Base-by-base conservation (phyloP, 2,113 vertebrate genomes). In the Peromyscus polionotus region DNA sequence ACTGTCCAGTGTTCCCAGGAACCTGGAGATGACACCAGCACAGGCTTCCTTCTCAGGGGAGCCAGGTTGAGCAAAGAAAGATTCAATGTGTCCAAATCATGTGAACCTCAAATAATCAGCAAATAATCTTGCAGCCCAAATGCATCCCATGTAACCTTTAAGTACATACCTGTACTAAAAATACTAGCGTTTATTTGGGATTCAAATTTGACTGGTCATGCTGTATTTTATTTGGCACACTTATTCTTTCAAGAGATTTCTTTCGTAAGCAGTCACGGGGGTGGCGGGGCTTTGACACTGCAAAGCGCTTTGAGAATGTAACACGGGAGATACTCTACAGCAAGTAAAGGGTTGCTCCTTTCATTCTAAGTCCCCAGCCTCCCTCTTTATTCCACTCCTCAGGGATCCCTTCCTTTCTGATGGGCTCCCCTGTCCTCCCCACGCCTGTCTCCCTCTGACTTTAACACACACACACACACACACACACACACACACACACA, bases 201-300 rank as follows among this genome's bases (percentile, higher is more conserved):
- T 87, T 87, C 84, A 67, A 68, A 22, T 4, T 14, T 57, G 90
- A 57, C 65, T 42, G 4, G 61, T 20, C 33, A 48, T 22, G 75
- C 65, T 94, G 24, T 72, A 70, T 90, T 91, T 96, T 63, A 70
- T 45, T 63, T 90, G 88, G 83, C 61, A 72, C 89, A 22, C n/a
- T 54, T 76, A 8, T 4, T 88, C 67, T 54, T 90, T 51, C 31
- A 36, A 63, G 76, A 86, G 90, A 48, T 57, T 93, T 76, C 26
- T 70, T 93, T 76, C 31, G 5, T 14, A 73, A 85, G 80, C 42
- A 65, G n/a, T 93, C 45, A 3, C 17, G 20, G 17, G n/a, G 85
- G 51, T 59, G 24, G 83, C 67, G 72, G 65, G 33, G 20, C 42
- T 91, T 89, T 33, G 5, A 28, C 20, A 65, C 33, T 51, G 61